Evolutionary conservation across 1,140 invertebrate genomes (phyloP), one percentile per base, ranked within the genome.

Genomic region (Helicoverpa zea): DNA sequence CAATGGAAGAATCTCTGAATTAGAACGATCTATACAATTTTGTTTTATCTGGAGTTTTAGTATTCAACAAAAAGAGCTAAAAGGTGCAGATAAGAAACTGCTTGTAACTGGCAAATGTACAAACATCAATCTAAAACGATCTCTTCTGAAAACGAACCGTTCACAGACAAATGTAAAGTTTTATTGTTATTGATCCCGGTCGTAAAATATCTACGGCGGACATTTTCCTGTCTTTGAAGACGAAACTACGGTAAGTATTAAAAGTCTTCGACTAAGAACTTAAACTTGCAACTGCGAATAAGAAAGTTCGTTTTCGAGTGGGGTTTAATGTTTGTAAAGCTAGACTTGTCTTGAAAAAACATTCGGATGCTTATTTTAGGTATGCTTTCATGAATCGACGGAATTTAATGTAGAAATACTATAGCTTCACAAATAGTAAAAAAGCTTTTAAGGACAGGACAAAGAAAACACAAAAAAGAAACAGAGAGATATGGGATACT

Each of bases 251-350:
- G 14, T 16, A 66, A 66, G 75, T 77, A 77, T 64, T 77, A 77
- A 73, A 58, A 77, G 59, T 77, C 61, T 77, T 63, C 12, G 23
- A 3, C 30, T 77, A 64, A 66, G 61, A 77, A 77, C 30, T 77
- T 64, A 66, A 77, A 77, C 75, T 77, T 77, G 47, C 75, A 77
- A 66, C 61, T 63, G 16, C n/a, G 61, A 29, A 54, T 66, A 5
- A 3, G 23, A n/a, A 77, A 77, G 29, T 77, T 66, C 49, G 43
- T 77, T 77, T 77, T 35, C 47, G 49, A 77, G 47, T 11, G 29
- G 58, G 61, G 61, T 63, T 75, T 23, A 63, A 59, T 59, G 56
- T 49, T 75, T 61, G 35, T 61, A 49, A 75, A 73, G 70, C 30
- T 58, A 30, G 70, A 73, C 70, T 35, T 73, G 70, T 58, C 58